Evolutionary conservation across 2,113 vertebrate species (phyloP).

Genomic region (Coryphaenoides rupestris): DNA sequence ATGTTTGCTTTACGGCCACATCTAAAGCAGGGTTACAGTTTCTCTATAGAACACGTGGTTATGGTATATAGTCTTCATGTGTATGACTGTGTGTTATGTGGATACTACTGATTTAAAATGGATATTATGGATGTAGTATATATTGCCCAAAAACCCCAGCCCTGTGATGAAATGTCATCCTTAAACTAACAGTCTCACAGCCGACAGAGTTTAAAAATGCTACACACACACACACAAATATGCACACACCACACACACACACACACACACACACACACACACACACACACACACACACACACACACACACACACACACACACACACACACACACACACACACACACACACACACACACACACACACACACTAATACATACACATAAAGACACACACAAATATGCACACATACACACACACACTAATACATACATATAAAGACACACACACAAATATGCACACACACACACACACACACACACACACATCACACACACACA

Average conservation of each 20-base stretch:
- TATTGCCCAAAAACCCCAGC: conserved; percentile 5
- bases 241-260: too few species aligned
- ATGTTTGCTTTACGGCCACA: conserved; percentile 47
- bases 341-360: too few species aligned
- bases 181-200: not conserved
- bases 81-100: conserved; percentile 27
- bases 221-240: not conserved
- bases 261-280: too few species aligned
- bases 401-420: too few species aligned
- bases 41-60: conserved; percentile 36
- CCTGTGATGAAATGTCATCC: conserved; percentile 2
- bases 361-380: too few species aligned
- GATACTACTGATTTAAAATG: conserved; percentile 6
- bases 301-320: too few species aligned
- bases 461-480: too few species aligned
- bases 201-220: not conserved
- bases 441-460: too few species aligned
- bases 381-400: too few species aligned
- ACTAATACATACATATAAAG: too few species aligned
- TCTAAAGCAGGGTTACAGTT: conserved; percentile 43
- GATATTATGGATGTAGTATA: not conserved
- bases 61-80: conserved; percentile 26
- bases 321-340: too few species aligned
- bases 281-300: too few species aligned
- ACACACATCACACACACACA: not conserved